Evolutionary conservation across 2,113 vertebrate species (phyloP).

Genomic region (Labeo catla): DNA sequence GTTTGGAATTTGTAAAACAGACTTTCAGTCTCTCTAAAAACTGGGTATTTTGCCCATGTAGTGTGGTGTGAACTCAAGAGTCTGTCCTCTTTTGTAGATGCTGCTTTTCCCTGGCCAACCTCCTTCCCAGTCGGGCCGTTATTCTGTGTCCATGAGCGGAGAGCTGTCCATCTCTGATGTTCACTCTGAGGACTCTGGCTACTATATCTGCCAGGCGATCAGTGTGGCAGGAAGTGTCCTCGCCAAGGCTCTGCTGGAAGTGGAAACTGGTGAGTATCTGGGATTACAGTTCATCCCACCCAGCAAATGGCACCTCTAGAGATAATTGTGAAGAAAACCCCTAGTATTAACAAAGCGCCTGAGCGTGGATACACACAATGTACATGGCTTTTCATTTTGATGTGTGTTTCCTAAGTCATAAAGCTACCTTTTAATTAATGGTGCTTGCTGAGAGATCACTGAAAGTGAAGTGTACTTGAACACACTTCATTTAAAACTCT

Average conservation of each 20-base stretch:
- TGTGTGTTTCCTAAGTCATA: background rate
- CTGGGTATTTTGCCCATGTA: conserved; percentile 2
- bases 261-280: conserved; percentile 87
- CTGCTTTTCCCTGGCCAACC: conserved; percentile 95
- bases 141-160: conserved; percentile 93
- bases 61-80: conserved; percentile 24
- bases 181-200: conserved; percentile 92
- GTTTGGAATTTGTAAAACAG: background rate
- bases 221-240: conserved; percentile 96
- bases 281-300: conserved; percentile 34
- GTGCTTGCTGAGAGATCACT: background rate
- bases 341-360: conserved; percentile 9
- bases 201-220: conserved; percentile 97
- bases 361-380: background rate
- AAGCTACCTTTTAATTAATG: conserved; percentile 5
- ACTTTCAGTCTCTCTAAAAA: background rate
- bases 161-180: conserved; percentile 92
- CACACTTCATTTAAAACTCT: background rate
- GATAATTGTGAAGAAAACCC: conserved; percentile 23
- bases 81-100: conserved; percentile 76
- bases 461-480: background rate
- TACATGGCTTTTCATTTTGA: background rate
- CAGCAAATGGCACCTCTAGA: conserved; percentile 55
- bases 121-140: conserved; percentile 89
- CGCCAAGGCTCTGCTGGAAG: conserved; percentile 94